Percentiles rank a stretch among this genome's conserved stretches.
These are phyloP conservation scores for Portevinia maculata DNA, from an alignment of 2,888 invertebrate species.

Conservation along the genomic window DNA sequence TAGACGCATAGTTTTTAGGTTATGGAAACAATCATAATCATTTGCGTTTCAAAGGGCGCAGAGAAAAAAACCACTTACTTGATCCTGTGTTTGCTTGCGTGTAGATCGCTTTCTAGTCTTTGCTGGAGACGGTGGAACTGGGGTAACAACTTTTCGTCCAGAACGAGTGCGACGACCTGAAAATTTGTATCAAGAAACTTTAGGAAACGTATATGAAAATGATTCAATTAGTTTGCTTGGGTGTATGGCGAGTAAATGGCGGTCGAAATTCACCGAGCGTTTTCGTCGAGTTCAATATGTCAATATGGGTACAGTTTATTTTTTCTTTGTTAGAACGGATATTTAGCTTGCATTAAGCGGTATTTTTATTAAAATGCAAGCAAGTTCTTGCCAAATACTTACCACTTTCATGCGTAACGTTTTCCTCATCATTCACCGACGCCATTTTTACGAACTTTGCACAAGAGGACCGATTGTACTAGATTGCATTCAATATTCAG, in stretches of 20 bases:
- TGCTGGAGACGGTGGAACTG: conserved; percentile 78
- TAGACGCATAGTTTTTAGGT: conserved; percentile 47
- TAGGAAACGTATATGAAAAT: conserved; percentile 6
- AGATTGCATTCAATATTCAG: conserved; percentile 11
- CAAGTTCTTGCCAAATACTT: conserved; percentile 68
- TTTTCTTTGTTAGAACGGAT: neutral
- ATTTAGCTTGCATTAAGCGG: conserved; percentile 34
- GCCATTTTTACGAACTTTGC: conserved; percentile 79
- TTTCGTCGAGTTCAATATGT: neutral
- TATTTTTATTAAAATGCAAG: conserved; percentile 49
- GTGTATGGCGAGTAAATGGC: conserved; percentile 45
- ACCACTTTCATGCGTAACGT: conserved; percentile 81
- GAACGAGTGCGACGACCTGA: conserved; percentile 85
- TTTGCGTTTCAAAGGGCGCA: neutral
- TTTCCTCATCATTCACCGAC: conserved; percentile 81
- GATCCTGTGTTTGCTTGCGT: conserved; percentile 80
- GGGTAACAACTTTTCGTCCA: conserved; percentile 82
- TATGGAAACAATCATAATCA: conserved; percentile 29
- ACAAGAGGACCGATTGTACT: conserved; percentile 34
- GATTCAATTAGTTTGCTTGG: neutral
- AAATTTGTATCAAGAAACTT: conserved; percentile 50
- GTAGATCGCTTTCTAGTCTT: conserved; percentile 79
- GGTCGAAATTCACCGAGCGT: conserved; percentile 33
- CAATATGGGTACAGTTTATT: neutral
- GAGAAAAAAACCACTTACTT: conserved; percentile 78